Evolutionary conservation across 2,113 vertebrate species (phyloP), one percentile per base, ranked within the genome.

Genomic region (Anarhynchus alexandrinus): DNA sequence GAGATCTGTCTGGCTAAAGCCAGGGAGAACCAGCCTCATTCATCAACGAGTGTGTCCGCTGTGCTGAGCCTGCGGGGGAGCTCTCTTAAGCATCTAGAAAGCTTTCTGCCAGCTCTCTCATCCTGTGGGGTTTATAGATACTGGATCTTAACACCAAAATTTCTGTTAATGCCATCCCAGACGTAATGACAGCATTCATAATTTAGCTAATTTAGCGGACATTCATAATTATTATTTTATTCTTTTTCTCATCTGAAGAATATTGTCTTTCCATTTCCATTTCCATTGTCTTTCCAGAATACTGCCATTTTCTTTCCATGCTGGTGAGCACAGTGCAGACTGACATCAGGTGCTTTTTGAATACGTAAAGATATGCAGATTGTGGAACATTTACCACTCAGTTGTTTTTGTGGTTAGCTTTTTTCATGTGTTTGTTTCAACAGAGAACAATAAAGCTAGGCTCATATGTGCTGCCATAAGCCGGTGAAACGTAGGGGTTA

Each of bases 71-170:
- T 6, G 3, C 4, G 57, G 55, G 65, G 32, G 5, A n/a, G 36
- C 42, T 64, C 25, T 36, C 15, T 6, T 32, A 11, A 51, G 26
- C 52, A 47, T 7, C 43, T 10, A 5, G 34, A 54, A 32, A 38
- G 15, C 27, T 15, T 58, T 36, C 64, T 70, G 76, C 62, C 66
- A 40, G 62, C 38, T 55, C 29, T 20, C 54, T n/a, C 11, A 4
- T 26, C 42, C 67, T 2, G 1, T 23, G 38, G 15, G 2, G 14
- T 11, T 11, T 22, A n/a, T 4, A 38, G 47, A 3, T 29, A 19
- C 2, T 6, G 42, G 65, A 29, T 32, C 58, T 61, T 34, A 71
- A 10, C 40, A 27, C 9, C 6, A 10, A 10, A 54, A 51, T 32
- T n/a, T 40, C 81, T 15, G 43, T 17, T 83, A 23, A 19, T 51